Evolutionary conservation across 2,888 invertebrate species (phyloP).

Genomic region (Gisinianus flammeolus): DNA sequence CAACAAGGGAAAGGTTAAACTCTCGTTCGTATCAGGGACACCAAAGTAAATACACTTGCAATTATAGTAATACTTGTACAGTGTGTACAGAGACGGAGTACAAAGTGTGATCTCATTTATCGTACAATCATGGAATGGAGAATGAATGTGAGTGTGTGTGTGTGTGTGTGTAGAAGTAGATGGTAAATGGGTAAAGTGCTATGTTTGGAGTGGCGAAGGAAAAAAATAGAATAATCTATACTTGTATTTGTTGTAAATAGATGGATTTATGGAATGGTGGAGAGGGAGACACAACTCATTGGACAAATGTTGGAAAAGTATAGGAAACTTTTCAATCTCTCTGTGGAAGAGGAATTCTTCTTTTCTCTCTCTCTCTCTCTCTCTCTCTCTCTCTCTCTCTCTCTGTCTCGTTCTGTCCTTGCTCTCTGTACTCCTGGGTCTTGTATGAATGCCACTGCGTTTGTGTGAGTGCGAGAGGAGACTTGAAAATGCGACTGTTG

Average conservation of each 20-base stretch:
- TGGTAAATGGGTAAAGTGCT: background rate
- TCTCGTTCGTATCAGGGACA: background rate
- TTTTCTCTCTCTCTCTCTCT: background rate
- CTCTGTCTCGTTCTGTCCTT: background rate
- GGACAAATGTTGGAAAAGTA: constrained; percentile 1
- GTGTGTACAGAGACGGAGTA: background rate
- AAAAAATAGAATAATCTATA: background rate
- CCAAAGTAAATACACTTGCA: background rate
- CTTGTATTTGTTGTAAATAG: background rate
- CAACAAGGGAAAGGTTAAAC: no score
- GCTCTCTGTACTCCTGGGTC: background rate
- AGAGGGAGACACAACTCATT: constrained; percentile 7
- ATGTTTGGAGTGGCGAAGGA: background rate
- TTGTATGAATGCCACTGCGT: background rate
- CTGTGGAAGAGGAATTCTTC: background rate
- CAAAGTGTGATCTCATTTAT: no score
- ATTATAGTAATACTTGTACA: background rate
- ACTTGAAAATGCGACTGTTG: no score
- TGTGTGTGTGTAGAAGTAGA: background rate
- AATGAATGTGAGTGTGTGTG: no score
- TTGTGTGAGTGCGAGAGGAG: background rate
- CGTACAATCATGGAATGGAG: no score
- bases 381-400: background rate
- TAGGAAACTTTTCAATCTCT: constrained; percentile 9
- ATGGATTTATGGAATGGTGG: background rate